Percentiles rank a stretch among this genome's conserved stretches.
These are phyloP conservation scores for Canis aureus DNA, from an alignment of 2,113 vertebrate genomes.

Conservation along the genomic window DNA sequence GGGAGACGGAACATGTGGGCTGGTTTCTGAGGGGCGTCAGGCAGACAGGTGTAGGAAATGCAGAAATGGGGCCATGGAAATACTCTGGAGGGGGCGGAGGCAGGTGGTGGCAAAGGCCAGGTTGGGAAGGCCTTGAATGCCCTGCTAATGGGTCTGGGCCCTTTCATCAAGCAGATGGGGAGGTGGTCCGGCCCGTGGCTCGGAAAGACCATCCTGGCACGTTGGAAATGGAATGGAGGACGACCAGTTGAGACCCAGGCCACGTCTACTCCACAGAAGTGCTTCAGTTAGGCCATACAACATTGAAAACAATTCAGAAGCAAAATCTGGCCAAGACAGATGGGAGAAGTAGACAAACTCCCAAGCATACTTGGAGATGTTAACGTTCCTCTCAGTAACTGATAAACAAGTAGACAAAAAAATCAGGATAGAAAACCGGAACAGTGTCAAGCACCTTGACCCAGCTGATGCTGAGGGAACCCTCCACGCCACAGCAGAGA, in stretches of 20 bases:
- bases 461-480: fast-evolving
- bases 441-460: background rate
- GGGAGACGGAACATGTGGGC: background rate
- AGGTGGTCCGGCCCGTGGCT: background rate
- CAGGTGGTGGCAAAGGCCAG: background rate
- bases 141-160: background rate
- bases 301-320: background rate
- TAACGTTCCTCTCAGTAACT: fast-evolving
- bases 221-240: background rate
- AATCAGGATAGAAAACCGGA: background rate
- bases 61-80: background rate
- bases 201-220: background rate
- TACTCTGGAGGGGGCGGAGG: fast-evolving
- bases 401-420: background rate
- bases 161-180: background rate
- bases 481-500: background rate
- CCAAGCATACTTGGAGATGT: fast-evolving
- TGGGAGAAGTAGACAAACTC: background rate
- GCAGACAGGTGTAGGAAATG: background rate
- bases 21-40: background rate
- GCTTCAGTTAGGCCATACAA: background rate
- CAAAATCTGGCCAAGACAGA: background rate
- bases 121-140: background rate
- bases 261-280: background rate
- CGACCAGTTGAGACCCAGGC: background rate